Evolutionary conservation across 2,797 vertebrate genomes (phyloP).

Genomic region (Smutsia gigantea): DNA sequence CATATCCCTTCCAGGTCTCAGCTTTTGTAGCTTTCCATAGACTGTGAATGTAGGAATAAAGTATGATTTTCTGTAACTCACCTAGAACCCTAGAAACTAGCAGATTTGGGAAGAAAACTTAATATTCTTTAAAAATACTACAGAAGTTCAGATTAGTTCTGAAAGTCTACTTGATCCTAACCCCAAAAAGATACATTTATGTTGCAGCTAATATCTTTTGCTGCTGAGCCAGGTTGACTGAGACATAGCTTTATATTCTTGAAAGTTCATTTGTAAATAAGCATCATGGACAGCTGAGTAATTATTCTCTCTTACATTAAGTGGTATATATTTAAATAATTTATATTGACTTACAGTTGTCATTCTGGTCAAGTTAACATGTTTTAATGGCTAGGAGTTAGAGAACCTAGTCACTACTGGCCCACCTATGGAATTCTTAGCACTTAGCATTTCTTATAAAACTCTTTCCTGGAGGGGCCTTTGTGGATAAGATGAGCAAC

Average conservation of each 20-base stretch:
- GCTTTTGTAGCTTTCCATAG: not conserved
- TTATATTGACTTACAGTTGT: constrained; percentile 10
- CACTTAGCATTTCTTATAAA: constrained; percentile 9
- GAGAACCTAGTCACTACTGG: not conserved
- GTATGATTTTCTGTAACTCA: not conserved
- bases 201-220: not conserved
- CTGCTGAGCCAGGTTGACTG: not conserved
- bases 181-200: not conserved
- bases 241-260: constrained; percentile 38
- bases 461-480: not conserved
- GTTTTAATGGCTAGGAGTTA: not conserved
- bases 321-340: constrained; percentile 24
- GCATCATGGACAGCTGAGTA: not conserved
- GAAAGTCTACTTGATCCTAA: constrained; percentile 12
- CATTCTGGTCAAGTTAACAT: not conserved
- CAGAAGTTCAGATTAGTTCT: not conserved
- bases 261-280: constrained; percentile 42
- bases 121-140: constrained; percentile 49
- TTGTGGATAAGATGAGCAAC: not conserved
- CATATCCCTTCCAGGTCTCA: not conserved
- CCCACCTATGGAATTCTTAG: constrained; percentile 2
- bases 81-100: constrained; percentile 21
- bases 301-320: not conserved
- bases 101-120: constrained; percentile 38
- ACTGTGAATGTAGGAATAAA: not conserved